phyloP scores from a whole-genome alignment of 2,113 vertebrate species.

The Phylloscopus trochilus region DNA sequence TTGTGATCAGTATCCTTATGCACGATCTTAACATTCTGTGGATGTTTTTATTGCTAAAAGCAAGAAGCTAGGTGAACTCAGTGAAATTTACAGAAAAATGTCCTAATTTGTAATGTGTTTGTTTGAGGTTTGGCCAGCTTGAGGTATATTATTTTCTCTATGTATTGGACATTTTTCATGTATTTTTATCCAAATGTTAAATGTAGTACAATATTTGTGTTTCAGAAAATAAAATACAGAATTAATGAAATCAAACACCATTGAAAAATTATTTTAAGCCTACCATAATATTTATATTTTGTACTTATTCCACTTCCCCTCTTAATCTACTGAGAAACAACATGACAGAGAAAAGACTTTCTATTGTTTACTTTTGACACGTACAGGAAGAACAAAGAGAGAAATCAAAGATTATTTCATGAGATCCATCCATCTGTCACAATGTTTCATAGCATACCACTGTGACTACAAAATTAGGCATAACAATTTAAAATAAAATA shows the following conservation, averaged over 20 bases:
- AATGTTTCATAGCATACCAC: constrained; percentile 36
- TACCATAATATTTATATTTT: neutral
- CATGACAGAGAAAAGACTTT: constrained; percentile 55
- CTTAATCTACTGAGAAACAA: constrained; percentile 16
- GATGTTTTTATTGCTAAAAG: neutral
- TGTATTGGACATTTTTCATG: neutral
- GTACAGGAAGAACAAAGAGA: constrained; percentile 51
- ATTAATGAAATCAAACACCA: neutral
- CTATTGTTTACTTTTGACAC: constrained; percentile 66
- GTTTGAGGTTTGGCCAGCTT: neutral
- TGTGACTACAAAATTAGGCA: neutral
- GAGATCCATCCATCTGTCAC: constrained; percentile 66
- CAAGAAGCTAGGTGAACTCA: neutral
- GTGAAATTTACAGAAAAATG: neutral
- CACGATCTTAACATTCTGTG: neutral
- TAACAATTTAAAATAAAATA: constrained; percentile 14
- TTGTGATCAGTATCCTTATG: neutral
- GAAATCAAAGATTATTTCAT: constrained; percentile 62
- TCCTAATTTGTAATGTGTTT: neutral
- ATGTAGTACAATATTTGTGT: neutral
- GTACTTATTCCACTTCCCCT: constrained; percentile 29
- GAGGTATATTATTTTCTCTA: neutral
- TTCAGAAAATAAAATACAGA: neutral
- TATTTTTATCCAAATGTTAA: neutral
- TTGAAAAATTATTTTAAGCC: neutral